Conservation (phyloP, 2,797 vertebrate species). For the Mareca strepera region DNA sequence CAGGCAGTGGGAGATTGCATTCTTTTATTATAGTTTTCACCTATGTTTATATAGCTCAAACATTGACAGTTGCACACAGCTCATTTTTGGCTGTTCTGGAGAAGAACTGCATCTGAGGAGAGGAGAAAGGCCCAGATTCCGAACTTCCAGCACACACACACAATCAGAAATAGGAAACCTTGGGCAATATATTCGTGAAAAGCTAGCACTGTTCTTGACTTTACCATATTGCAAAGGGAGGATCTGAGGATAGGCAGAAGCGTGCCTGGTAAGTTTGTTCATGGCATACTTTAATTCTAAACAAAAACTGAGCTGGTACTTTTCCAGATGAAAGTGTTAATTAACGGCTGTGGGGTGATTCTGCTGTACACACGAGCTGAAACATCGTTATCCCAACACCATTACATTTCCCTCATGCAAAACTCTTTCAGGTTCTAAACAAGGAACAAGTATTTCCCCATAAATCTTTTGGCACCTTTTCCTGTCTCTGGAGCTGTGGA, state of each 20-base stretch:
- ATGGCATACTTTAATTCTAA: neutral
- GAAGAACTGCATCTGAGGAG: neutral
- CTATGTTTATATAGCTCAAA: neutral
- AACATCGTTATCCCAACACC: neutral
- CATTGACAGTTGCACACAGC: neutral
- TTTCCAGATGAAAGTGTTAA: neutral
- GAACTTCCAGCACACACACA: neutral
- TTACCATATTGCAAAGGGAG: neutral
- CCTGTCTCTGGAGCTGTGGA: neutral
- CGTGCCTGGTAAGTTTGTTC: neutral
- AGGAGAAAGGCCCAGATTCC: neutral
- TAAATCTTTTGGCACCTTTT: neutral
- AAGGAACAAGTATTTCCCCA: neutral
- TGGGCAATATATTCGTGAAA: neutral
- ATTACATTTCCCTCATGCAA: neutral
- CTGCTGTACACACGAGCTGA: neutral
- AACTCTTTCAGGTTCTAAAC: neutral
- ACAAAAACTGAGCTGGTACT: neutral
- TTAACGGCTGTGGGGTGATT: neutral
- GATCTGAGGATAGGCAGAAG: neutral
- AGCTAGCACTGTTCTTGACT: neutral
- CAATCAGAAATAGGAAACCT: neutral
- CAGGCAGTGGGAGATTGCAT: neutral
- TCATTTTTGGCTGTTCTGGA: neutral
- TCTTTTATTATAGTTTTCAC: neutral